Evolutionary conservation across 2,888 invertebrate species (phyloP).

Genomic region (Aelia acuminata): DNA sequence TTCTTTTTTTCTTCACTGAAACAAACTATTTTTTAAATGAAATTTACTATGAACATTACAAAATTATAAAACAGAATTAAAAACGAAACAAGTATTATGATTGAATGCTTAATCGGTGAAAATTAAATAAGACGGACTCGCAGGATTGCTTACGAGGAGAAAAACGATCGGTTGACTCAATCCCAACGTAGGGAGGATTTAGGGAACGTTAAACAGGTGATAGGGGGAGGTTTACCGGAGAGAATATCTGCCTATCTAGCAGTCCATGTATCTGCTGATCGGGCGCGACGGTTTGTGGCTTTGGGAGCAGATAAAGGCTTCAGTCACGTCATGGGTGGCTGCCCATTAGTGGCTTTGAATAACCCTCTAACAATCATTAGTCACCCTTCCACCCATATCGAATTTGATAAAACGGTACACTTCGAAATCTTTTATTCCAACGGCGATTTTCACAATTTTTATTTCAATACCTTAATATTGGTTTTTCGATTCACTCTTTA

Average conservation of each 20-base stretch:
- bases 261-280: slow-evolving; percentile 5
- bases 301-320: not conserved
- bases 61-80: too few species aligned
- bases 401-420: too few species aligned
- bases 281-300: not conserved
- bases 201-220: not conserved
- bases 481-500: too few species aligned
- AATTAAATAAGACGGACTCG: not conserved
- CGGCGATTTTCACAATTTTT: too few species aligned
- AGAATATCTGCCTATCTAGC: slow-evolving; percentile 5
- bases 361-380: not conserved
- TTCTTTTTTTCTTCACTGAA: too few species aligned
- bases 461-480: too few species aligned
- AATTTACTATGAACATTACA: too few species aligned
- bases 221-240: not conserved
- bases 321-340: not conserved
- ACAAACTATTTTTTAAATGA: too few species aligned
- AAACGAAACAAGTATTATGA: too few species aligned
- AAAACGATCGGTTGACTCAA: not conserved
- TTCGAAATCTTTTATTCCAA: too few species aligned
- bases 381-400: too few species aligned
- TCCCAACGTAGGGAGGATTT: not conserved
- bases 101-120: too few species aligned
- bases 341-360: not conserved
- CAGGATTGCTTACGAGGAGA: not conserved